phyloP scores from a whole-genome alignment of 2,797 vertebrate genomes.

The Chloroceryle amazona region DNA sequence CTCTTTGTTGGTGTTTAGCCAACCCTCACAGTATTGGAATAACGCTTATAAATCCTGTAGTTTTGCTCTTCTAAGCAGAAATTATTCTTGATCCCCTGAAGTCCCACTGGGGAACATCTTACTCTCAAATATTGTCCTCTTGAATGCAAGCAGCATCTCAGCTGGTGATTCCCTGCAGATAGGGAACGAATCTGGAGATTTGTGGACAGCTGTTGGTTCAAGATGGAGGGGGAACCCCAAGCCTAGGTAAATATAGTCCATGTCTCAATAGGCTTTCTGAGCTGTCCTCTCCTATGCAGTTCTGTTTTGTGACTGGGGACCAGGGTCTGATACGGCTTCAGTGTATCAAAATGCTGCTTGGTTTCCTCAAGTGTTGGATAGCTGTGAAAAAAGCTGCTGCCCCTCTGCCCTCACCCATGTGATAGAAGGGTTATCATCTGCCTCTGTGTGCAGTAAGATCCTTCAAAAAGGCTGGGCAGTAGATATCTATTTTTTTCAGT shows the following conservation, averaged over 20 bases:
- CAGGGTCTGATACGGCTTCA: neutral
- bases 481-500: constrained; percentile 1
- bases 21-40: neutral
- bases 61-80: neutral
- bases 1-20: neutral
- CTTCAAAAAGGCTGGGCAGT: neutral
- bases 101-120: neutral
- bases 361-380: neutral
- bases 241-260: neutral
- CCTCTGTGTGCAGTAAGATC: neutral
- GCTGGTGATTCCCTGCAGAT: neutral
- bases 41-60: neutral
- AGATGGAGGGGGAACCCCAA: neutral
- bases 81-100: neutral
- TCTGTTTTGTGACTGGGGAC: neutral
- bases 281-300: neutral
- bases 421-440: constrained; percentile 6
- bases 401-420: constrained; percentile 10
- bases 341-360: neutral
- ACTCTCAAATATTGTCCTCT: neutral
- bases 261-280: neutral
- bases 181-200: neutral
- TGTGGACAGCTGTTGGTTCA: neutral
- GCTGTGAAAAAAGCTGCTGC: constrained; percentile 46
- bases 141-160: neutral